Conservation (phyloP, 2,113 vertebrate genomes). For the Otocyon megalotis region DNA sequence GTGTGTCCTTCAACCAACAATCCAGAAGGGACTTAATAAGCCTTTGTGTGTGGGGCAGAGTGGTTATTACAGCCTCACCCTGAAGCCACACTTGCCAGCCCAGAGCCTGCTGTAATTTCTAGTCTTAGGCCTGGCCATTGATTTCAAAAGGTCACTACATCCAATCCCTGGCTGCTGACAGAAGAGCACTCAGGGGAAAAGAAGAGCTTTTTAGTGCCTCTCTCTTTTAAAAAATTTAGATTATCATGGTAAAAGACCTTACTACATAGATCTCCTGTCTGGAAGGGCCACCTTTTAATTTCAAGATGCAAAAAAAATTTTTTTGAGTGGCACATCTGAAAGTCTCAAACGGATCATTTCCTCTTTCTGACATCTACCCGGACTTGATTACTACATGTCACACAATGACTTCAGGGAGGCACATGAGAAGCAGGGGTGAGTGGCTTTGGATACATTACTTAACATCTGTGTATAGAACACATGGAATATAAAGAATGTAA, state of each 20-base stretch:
- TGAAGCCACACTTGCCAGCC: background rate
- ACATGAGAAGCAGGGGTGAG: background rate
- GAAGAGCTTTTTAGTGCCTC: background rate
- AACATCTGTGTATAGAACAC: background rate
- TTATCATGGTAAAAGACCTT: background rate
- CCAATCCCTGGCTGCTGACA: background rate
- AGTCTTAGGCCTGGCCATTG: background rate
- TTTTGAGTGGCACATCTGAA: background rate
- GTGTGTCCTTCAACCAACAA: background rate
- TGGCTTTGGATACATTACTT: background rate
- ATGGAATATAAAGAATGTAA: background rate
- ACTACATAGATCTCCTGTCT: background rate
- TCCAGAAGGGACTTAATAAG: background rate
- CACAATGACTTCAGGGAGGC: background rate
- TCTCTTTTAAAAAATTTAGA: background rate
- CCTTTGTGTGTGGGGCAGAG: fast-evolving
- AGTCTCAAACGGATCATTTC: background rate
- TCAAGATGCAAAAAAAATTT: background rate
- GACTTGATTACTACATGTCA: background rate
- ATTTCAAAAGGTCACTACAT: background rate
- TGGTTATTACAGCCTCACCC: background rate
- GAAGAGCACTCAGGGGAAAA: background rate
- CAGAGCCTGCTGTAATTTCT: background rate
- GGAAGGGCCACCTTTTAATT: background rate
- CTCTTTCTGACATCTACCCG: background rate